Evolutionary conservation across 1,140 invertebrate species (phyloP), one percentile per base, ranked within the genome.

Genomic region (Drosophila auraria): DNA sequence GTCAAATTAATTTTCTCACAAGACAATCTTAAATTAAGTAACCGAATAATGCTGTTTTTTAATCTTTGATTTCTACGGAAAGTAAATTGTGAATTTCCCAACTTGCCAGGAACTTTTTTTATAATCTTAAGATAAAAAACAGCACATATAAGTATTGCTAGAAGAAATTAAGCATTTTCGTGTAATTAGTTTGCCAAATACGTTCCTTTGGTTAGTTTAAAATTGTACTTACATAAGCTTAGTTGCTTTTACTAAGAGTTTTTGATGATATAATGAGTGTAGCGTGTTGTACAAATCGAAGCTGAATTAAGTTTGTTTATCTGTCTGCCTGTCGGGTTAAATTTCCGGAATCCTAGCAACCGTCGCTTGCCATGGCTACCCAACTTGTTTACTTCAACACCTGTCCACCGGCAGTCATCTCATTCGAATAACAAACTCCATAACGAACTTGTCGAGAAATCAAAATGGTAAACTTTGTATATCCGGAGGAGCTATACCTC

Each of bases 401-500:
- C 38, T 50, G 9, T 12, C 7, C 58, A 25, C 17, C 40, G 30
- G 57, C 12, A 17, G 15, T 36, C 5, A 30, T 42, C 12, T 20
- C 36, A 71, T 17, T 49, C 11, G 1, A 9, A 38, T 30, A 11
- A 12, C 12, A 1, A 36, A 45, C 12, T 36, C 6, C 9, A 9
- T 25, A 25, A 5, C 27, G 23, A 44, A n/a, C 36, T 30, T 7
- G 8, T 25, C 5, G 15, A 25, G n/a, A 68, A 44, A 59, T 44
- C 11, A 30, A 49, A 42, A 92, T 92, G 87, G 45, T 81, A 3
- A 91, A 93, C 57, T 90, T 93, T 68, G 91, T 93, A 17, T 82
- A 71, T 74, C 91, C 91, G 3, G 92, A 93, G 58, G 92, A 93
- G 58, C 30, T 91, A 1, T 91, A 87, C 42, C 66, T 91, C 61